Evolutionary conservation across 1,140 invertebrate genomes (phyloP), one percentile per base, ranked within the genome.

Genomic region (Zaprionus nigranus): DNA sequence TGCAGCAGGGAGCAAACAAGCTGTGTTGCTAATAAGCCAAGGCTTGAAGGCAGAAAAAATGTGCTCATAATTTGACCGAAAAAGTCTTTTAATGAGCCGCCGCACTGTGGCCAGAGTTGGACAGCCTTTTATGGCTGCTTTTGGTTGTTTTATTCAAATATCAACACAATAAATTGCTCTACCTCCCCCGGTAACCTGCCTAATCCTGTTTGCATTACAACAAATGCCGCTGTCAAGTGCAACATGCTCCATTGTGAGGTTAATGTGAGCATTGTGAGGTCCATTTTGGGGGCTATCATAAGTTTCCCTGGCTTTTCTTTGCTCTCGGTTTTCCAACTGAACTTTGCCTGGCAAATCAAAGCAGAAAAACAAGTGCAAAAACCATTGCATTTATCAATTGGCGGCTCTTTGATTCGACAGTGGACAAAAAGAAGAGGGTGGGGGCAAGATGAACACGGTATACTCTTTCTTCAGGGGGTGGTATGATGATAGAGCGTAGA

Each of bases 91-190:
- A 87, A 87, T 87, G 85, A 88, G 74, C 74, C 63, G 46, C 51
- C 36, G 49, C 34, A 68, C 70, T 79, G 80, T 84, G 49, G 49
- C 65, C 38, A 22, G 7, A 38, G 22, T 46, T 74, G 36, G 70
- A 11, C 13, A 56, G 72, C 66, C 69, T 85, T 82, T 86, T 87
- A 70, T 78, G 62, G 57, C 62, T 49, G 4, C 53, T 80, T 87
- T 81, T 78, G 77, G 79, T 78, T 78, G 51, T 81, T 90, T 88
- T 90, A 84, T 90, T 81, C 62, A 78, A 84, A 84, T 74, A 79
- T 64, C 75, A 68, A 73, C 75, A 69, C 75, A 58, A 79, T 90
- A 90, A 88, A 88, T 87, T 81, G 24, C 54, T 12, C 5, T 22
- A 17, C 53, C 51, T 12, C 12, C 28, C 56, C 13, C 2, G 17